Evolutionary conservation across 2,113 vertebrate genomes (phyloP).

Genomic region (Bos javanicus): DNA sequence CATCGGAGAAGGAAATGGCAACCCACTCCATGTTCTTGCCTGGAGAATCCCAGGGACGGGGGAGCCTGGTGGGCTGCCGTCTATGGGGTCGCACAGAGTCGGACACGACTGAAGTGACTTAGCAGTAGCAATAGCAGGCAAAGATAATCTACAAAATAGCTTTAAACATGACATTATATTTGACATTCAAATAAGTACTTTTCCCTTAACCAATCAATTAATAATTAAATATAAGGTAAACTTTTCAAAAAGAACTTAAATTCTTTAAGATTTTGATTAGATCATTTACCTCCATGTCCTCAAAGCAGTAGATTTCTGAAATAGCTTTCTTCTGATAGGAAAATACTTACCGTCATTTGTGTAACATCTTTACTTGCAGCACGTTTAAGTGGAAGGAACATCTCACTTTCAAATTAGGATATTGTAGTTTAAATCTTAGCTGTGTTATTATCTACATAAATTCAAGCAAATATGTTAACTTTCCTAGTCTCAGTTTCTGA

Average conservation of each 20-base stretch:
- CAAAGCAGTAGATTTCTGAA: neutral
- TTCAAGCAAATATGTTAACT: neutral
- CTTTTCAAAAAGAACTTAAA: neutral
- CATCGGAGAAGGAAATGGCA: too few species aligned
- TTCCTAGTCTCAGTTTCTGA: neutral
- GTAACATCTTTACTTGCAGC: neutral
- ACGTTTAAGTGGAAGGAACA: neutral
- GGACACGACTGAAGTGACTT: too few species aligned
- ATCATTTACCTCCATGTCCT: neutral
- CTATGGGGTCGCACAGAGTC: too few species aligned
- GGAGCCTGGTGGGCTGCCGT: too few species aligned
- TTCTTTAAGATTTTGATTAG: neutral
- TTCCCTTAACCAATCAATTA: neutral
- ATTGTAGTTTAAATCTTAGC: neutral
- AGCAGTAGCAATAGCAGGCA: neutral
- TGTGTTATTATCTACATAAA: neutral
- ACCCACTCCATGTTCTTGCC: too few species aligned
- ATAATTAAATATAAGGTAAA: neutral
- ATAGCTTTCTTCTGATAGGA: neutral
- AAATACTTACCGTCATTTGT: neutral
- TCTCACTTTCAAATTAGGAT: neutral
- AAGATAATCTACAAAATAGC: neutral
- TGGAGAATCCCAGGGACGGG: too few species aligned
- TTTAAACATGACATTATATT: neutral
- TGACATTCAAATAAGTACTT: neutral